A percentile compares a stretch with the other conserved stretches of the same genome.
phyloP scores from a whole-genome alignment of 1,140 invertebrate genomes.

The Doryteuthis pealeii region DNA sequence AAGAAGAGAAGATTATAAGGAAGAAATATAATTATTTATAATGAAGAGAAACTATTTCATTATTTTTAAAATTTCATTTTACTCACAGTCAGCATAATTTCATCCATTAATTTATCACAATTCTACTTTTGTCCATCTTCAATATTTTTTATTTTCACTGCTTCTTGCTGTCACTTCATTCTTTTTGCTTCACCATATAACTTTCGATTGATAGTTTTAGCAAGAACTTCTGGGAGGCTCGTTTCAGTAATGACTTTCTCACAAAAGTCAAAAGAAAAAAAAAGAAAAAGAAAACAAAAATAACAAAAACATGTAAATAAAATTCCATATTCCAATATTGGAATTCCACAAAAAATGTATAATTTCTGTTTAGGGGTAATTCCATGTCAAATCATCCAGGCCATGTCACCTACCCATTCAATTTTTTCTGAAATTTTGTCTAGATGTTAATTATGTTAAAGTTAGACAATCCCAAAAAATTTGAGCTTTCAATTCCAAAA shows the following conservation, averaged over 20 bases:
- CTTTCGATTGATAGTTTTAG: neutral
- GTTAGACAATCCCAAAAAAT: too few relatives aligned
- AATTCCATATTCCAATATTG: too few relatives aligned
- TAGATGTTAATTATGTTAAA: too few relatives aligned
- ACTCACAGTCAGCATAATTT: neutral
- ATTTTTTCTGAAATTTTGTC: too few relatives aligned
- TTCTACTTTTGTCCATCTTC: neutral
- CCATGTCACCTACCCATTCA: too few relatives aligned
- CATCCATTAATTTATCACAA: constrained; percentile 6
- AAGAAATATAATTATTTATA: too few relatives aligned
- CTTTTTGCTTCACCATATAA: neutral
- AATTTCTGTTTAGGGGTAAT: too few relatives aligned
- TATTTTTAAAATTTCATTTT: neutral
- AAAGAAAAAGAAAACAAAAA: neutral
- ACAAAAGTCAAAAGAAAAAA: constrained; percentile 3
- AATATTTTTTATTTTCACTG: neutral
- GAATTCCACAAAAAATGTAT: too few relatives aligned
- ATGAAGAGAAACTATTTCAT: too few relatives aligned
- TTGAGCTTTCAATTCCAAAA: too few relatives aligned
- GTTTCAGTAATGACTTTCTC: constrained; percentile 2
- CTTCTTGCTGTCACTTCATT: neutral
- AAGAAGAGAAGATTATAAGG: too few relatives aligned
- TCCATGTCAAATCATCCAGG: too few relatives aligned
- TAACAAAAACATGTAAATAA: neutral
- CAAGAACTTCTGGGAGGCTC: neutral